phyloP scores from a whole-genome alignment of 1,140 invertebrate genomes.

The Diploscapter pachys region DNA sequence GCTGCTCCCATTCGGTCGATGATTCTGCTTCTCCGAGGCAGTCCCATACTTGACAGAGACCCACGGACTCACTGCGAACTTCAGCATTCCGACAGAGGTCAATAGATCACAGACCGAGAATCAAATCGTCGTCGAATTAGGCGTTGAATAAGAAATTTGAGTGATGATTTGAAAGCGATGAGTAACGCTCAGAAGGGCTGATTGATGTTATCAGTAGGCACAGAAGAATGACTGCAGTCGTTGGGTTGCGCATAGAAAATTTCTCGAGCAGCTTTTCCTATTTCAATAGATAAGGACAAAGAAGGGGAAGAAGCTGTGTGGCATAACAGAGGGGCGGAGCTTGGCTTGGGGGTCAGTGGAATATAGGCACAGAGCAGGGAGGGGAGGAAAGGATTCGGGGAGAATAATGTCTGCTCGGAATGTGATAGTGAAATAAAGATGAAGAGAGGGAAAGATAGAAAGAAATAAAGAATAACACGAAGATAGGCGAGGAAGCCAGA shows the following conservation, averaged over 20 bases:
- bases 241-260: no score
- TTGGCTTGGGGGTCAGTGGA: no score
- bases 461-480: no score
- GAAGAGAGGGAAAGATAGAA: not conserved
- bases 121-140: not conserved
- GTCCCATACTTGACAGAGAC: conserved; percentile 30
- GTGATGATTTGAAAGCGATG: not conserved
- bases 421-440: not conserved
- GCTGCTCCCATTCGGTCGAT: no score
- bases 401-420: not conserved
- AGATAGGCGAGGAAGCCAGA: no score
- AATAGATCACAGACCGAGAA: conserved; percentile 8
- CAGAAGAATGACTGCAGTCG: no score
- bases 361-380: not conserved
- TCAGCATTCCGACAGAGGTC: conserved; percentile 38
- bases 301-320: not conserved
- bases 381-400: not conserved
- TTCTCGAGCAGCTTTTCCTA: no score
- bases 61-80: conserved; percentile 51
- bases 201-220: no score
- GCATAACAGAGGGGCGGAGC: no score
- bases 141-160: not conserved
- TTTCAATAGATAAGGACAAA: not conserved
- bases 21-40: no score
- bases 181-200: no score